Conservation (phyloP, 1,140 invertebrate species). For the Camponotus vicinus region DNA sequence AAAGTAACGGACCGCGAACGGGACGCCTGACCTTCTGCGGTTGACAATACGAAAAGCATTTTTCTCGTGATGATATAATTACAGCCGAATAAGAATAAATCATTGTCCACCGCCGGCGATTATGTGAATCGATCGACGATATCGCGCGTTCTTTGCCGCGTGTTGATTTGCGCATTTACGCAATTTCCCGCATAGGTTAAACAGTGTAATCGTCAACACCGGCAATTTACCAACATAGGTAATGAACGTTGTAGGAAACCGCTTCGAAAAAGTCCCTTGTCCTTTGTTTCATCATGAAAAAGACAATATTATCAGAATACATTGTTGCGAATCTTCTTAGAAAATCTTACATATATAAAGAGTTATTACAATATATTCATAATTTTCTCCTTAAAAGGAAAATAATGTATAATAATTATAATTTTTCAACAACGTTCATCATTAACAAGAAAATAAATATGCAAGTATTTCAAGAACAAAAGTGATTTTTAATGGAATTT, state of each 20-base stretch:
- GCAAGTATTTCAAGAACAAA: too few species aligned
- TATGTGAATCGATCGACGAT: conserved; percentile 36
- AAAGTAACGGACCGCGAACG: conserved; percentile 55
- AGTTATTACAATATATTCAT: background rate
- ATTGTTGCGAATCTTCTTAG: background rate
- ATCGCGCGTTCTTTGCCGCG: conserved; percentile 44
- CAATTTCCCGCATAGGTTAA: conserved; percentile 37
- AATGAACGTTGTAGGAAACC: conserved; percentile 1
- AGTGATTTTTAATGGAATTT: too few species aligned
- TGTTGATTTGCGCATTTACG: conserved; percentile 50
- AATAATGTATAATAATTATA: too few species aligned
- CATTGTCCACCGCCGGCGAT: background rate
- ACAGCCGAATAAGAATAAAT: conserved; percentile 42
- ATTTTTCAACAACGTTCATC: too few species aligned
- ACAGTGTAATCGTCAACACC: conserved; percentile 21
- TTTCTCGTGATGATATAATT: conserved; percentile 14
- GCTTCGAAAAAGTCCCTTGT: conserved; percentile 6
- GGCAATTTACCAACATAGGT: background rate
- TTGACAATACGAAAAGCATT: conserved; percentile 58
- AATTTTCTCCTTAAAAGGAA: too few species aligned
- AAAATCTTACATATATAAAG: background rate
- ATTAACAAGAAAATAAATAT: too few species aligned
- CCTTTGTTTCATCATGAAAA: background rate
- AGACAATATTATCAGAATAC: too few species aligned
- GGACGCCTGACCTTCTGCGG: conserved; percentile 58